A percentile compares a stretch with the other conserved stretches of the same genome.
Evolutionary conservation across 1,140 invertebrate genomes (phyloP).

Genomic region (Heliconius melpomene): DNA sequence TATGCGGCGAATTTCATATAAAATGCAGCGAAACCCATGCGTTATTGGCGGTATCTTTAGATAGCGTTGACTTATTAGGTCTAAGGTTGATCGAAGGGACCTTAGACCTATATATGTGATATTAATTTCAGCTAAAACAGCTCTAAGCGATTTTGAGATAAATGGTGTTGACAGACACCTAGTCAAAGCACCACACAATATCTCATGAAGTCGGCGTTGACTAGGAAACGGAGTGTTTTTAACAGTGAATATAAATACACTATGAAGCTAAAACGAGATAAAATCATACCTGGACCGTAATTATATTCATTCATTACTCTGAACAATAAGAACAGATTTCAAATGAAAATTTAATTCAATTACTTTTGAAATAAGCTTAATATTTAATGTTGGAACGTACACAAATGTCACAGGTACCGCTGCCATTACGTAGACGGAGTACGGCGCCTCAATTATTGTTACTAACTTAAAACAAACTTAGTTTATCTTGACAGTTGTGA

Average conservation of each 20-base stretch:
- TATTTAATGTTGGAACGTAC: not conserved
- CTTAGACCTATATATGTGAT: too few relatives aligned
- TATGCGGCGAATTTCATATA: too few relatives aligned
- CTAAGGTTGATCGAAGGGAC: too few relatives aligned
- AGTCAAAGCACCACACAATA: too few relatives aligned
- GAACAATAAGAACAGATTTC: slow-evolving; percentile 13
- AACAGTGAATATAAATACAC: not conserved
- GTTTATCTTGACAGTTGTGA: slow-evolving; percentile 16
- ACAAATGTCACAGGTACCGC: not conserved
- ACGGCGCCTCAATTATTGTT: slow-evolving; percentile 15
- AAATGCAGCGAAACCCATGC: too few relatives aligned
- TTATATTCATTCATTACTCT: not conserved
- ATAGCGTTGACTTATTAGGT: too few relatives aligned
- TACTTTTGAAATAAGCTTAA: slow-evolving; percentile 7
- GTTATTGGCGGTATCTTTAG: too few relatives aligned
- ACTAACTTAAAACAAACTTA: slow-evolving; percentile 17
- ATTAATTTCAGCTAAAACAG: too few relatives aligned
- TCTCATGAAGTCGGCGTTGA: too few relatives aligned
- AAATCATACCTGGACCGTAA: not conserved
- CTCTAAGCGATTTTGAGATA: too few relatives aligned
- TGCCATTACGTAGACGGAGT: not conserved
- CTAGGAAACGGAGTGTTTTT: too few relatives aligned
- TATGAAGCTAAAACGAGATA: not conserved
- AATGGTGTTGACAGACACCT: too few relatives aligned
- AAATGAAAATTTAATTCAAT: slow-evolving; percentile 5